Conservation (phyloP, 2,888 invertebrate genomes). For the Sarcophaga variegata region DNA sequence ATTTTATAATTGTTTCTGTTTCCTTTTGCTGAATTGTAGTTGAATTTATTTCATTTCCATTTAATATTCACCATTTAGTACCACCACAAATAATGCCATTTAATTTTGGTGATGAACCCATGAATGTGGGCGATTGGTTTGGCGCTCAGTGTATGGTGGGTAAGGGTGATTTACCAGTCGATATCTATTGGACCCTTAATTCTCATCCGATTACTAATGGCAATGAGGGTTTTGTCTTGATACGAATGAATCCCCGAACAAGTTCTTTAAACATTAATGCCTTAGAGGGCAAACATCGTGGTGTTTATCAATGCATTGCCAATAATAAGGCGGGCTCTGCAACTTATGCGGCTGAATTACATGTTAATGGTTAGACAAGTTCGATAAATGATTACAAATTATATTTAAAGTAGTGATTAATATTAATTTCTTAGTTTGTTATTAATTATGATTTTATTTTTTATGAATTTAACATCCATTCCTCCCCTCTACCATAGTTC, state of each 20-base stretch:
- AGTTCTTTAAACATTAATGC: conserved; percentile 85
- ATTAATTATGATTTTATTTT: conserved; percentile 20
- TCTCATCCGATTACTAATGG: conserved; percentile 85
- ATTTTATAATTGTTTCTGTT: too few relatives aligned
- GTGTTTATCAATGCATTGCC: conserved; percentile 86
- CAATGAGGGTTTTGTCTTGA: conserved; percentile 84
- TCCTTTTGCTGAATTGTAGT: background rate
- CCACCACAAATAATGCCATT: conserved; percentile 89
- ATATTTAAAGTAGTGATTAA: background rate
- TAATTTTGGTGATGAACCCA: conserved; percentile 87
- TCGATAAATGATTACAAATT: background rate
- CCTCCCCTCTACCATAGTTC: conserved; percentile 76
- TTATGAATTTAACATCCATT: background rate
- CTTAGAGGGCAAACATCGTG: conserved; percentile 85
- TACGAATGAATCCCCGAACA: conserved; percentile 84
- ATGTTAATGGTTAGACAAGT: conserved; percentile 84
- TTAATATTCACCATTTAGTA: conserved; percentile 82
- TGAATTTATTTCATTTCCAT: background rate
- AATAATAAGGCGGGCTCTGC: conserved; percentile 84
- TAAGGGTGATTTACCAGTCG: conserved; percentile 90
- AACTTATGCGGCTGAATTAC: conserved; percentile 83
- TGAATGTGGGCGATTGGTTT: conserved; percentile 86
- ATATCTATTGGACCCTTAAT: conserved; percentile 87
- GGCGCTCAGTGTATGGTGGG: conserved; percentile 87
- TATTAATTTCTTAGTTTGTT: background rate